Base-by-base conservation (phyloP, 2,113 vertebrate genomes). In the Heliornis fulica region DNA sequence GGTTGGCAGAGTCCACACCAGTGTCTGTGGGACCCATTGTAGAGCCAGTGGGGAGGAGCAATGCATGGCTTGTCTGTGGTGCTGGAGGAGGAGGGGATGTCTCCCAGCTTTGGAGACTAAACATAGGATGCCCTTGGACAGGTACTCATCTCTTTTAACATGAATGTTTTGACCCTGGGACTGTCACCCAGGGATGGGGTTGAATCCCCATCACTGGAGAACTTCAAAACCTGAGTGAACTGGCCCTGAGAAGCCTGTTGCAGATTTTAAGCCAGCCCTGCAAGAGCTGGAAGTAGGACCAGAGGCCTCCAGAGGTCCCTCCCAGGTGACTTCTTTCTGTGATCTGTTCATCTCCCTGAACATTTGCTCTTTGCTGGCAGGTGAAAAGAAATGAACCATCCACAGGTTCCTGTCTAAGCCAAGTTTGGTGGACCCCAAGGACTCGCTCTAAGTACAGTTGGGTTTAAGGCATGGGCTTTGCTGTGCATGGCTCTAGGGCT, bases 11-110 rank as follows among this genome's bases (percentile, higher is more conserved):
- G 28, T 29, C 11, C 65, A 20, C 40, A 16, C 0, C 0, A 25
- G 0, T 41, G 56, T 4, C 71, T 31, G 3, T 34, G 59, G 59
- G 29, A 76, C 41, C 25, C 59, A 21, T 2, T 28, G 0, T 12
- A 36, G 12, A 87, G 45, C 5, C 28, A 7, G 22, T 4, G 10
- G 74, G 56, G 36, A 41, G n/a, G 36, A 66, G 29, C 43, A 68
- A 22, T 9, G 36, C 53, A 34, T 34, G 59, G 28, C 45, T 57
- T 66, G 15, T 56, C 28, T 65, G 43, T 66, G 66, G n/a, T 8
- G 3, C 54, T 78, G 50, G 40, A 70, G 43, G 22, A 87, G 45
- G 21, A 84, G 16, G 26, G 16, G 21, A 53, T 6, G 9, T 40
- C 38, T 63, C 75, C 16, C 28, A 21, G 28, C 63, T 93, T 48